These are phyloP conservation scores for Abrostola triplasia DNA, from an alignment of 2,888 invertebrate species.

Conservation along the genomic window DNA sequence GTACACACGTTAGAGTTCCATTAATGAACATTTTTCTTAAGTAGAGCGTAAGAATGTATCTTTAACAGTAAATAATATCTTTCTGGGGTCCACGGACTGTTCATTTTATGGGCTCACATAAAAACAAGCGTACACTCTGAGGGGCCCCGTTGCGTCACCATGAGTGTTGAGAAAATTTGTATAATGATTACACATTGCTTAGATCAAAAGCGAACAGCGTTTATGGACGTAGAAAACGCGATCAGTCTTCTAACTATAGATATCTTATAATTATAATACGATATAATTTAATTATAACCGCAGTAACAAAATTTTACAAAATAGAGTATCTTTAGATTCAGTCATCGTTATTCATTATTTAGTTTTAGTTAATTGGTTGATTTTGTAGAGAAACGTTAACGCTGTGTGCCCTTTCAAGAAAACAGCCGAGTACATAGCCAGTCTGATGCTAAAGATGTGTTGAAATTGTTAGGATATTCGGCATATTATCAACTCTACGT, in stretches of 20 bases:
- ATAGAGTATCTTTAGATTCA: background rate
- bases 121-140: constrained; percentile 67
- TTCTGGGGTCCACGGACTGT: constrained; percentile 65
- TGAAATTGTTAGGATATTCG: too few species aligned
- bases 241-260: too few species aligned
- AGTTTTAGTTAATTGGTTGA: background rate
- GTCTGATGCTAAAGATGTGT: too few species aligned
- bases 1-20: background rate
- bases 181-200: constrained; percentile 61
- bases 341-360: too few species aligned
- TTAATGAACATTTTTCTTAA: constrained; percentile 15
- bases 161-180: constrained; percentile 75
- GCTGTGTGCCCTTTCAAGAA: too few species aligned
- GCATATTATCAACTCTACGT: too few species aligned
- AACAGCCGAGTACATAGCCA: too few species aligned
- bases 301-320: background rate
- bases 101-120: constrained; percentile 71
- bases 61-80: constrained; percentile 58
- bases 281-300: background rate
- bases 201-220: constrained; percentile 62
- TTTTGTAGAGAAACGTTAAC: background rate
- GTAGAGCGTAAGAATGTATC: constrained; percentile 24
- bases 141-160: constrained; percentile 82
- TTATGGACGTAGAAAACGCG: constrained; percentile 12
- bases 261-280: too few species aligned